A percentile compares a stretch with the other conserved stretches of the same genome.
phyloP scores from a whole-genome alignment of 2,797 vertebrate species.

The Channa striata region DNA sequence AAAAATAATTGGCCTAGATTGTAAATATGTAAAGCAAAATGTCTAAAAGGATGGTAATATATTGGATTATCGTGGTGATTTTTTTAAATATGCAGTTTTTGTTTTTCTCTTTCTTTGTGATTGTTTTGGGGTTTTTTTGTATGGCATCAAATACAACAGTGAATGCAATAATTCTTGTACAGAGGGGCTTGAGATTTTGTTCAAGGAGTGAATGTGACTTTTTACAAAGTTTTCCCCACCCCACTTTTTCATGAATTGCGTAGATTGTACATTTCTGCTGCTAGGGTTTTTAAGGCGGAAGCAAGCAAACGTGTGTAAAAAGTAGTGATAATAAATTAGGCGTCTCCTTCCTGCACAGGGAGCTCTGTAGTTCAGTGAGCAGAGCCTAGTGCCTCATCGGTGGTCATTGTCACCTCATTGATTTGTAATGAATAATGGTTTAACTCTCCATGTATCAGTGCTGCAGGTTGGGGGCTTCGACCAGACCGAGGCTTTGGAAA shows the following conservation, averaged over 20 bases:
- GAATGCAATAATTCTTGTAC: slow-evolving; percentile 85
- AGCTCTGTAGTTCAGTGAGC: slow-evolving; percentile 64
- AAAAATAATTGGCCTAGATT: slow-evolving; percentile 70
- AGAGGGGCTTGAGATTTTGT: slow-evolving; percentile 71
- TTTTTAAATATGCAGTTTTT: slow-evolving; percentile 78
- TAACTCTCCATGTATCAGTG: not conserved
- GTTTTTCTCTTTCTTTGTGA: slow-evolving; percentile 57
- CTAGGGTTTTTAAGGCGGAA: slow-evolving; percentile 67
- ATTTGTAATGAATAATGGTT: slow-evolving; percentile 31
- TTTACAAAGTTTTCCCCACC: slow-evolving; percentile 50
- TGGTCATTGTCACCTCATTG: slow-evolving; percentile 46
- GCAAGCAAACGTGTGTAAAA: slow-evolving; percentile 64
- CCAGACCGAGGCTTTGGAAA: slow-evolving; percentile 30
- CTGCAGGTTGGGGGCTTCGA: slow-evolving; percentile 13
- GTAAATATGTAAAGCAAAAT: slow-evolving; percentile 84
- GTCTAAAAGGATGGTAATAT: slow-evolving; percentile 84
- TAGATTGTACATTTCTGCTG: slow-evolving; percentile 82
- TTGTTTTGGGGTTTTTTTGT: slow-evolving; percentile 56
- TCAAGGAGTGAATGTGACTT: slow-evolving; percentile 82
- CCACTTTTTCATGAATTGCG: slow-evolving; percentile 50
- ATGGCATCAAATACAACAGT: slow-evolving; percentile 73
- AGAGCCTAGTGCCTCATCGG: slow-evolving; percentile 76
- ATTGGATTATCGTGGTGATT: slow-evolving; percentile 81
- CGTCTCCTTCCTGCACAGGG: slow-evolving; percentile 68
- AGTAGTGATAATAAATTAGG: slow-evolving; percentile 71